These are phyloP conservation scores for Melanophora roralis DNA, from an alignment of 2,888 invertebrate genomes.

Conservation along the genomic window DNA sequence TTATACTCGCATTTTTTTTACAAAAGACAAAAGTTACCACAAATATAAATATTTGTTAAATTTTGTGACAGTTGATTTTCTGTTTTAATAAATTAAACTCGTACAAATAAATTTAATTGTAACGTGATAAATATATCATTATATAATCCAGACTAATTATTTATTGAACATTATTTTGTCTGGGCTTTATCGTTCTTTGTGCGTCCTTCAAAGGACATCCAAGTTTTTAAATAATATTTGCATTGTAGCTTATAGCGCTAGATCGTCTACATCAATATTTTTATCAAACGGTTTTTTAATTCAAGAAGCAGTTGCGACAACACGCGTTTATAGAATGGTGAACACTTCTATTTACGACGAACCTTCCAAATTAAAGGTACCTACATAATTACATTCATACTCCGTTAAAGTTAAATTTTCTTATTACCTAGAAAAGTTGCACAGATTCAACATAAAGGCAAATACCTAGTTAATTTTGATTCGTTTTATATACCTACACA, in stretches of 20 bases:
- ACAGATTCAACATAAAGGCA: conserved; percentile 12
- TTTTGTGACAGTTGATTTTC: conserved; percentile 1
- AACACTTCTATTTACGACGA: conserved; percentile 74
- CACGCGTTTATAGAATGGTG: conserved; percentile 68
- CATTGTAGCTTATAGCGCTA: neutral
- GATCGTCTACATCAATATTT: neutral
- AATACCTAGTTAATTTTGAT: neutral
- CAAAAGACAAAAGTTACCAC: conserved; percentile 12
- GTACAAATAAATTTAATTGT: neutral
- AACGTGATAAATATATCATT: neutral
- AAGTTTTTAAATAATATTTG: conserved; percentile 3
- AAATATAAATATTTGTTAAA: neutral
- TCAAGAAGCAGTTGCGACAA: conserved; percentile 7
- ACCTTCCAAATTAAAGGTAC: conserved; percentile 73
- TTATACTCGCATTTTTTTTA: conserved; percentile 12
- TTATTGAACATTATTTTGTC: conserved; percentile 24
- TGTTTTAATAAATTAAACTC: neutral
- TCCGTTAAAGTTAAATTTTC: neutral
- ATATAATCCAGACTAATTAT: neutral
- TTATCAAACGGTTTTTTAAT: conserved; percentile 31
- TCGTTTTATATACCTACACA: too few relatives aligned
- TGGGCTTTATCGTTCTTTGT: conserved; percentile 5
- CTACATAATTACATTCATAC: neutral
- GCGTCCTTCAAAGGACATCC: conserved; percentile 41
- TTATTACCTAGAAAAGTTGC: conserved; percentile 26